Evolutionary conservation across 2,797 vertebrate species (phyloP).

Genomic region (Sebastes itinus): DNA sequence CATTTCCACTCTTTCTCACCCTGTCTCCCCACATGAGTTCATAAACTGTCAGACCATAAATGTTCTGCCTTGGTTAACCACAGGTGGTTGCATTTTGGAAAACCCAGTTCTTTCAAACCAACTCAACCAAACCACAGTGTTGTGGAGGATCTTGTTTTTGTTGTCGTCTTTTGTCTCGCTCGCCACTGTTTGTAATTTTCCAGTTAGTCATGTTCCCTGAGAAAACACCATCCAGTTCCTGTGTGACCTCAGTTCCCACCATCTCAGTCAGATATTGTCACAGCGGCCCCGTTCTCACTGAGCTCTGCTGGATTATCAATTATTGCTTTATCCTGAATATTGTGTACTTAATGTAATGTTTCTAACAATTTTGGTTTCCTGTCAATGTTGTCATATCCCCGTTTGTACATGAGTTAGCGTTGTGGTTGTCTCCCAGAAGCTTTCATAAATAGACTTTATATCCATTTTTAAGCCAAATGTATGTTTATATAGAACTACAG

Average conservation of each 20-base stretch:
- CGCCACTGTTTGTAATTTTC: conserved; percentile 46
- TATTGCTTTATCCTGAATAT: conserved; percentile 1
- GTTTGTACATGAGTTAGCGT: not conserved
- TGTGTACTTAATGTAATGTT: not conserved
- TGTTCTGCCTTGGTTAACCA: conserved; percentile 32
- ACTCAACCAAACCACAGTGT: conserved; percentile 43
- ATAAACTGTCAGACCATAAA: conserved; percentile 33
- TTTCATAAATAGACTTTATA: too few relatives aligned
- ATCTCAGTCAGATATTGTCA: conserved; percentile 43
- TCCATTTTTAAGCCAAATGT: too few relatives aligned
- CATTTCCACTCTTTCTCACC: not conserved
- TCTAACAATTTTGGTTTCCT: not conserved
- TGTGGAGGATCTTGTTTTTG: conserved; percentile 25
- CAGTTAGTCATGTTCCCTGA: conserved; percentile 45
- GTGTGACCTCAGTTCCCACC: conserved; percentile 60
- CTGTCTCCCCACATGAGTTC: conserved; percentile 3
- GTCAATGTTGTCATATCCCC: fast-evolving
- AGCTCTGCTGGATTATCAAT: conserved; percentile 39
- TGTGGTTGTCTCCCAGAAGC: not conserved
- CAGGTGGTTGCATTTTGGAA: conserved; percentile 48
- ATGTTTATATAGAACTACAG: too few relatives aligned
- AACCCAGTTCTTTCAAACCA: conserved; percentile 14
- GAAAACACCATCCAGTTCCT: conserved; percentile 44
- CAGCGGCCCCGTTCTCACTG: conserved; percentile 55
- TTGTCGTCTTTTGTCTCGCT: not conserved